These are phyloP conservation scores for Platorchestia sp. DNA, from an alignment of 1,140 invertebrate genomes.

Conservation along the genomic window DNA sequence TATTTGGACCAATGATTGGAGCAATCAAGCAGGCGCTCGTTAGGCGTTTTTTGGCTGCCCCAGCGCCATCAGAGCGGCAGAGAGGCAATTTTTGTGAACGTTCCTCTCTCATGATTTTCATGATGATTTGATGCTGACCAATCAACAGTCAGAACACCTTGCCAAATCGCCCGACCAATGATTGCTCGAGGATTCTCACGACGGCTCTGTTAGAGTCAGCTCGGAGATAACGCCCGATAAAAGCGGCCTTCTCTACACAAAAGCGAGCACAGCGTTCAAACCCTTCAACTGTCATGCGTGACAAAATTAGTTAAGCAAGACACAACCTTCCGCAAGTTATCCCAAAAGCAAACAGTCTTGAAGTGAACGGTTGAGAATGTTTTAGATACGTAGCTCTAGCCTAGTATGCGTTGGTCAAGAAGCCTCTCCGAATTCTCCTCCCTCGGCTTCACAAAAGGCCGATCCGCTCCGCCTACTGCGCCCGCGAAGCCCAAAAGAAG, in stretches of 20 bases:
- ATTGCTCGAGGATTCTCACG: background rate
- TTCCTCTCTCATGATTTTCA: slow-evolving; percentile 36
- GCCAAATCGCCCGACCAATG: slow-evolving; percentile 38
- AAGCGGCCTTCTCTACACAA: background rate
- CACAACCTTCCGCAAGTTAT: background rate
- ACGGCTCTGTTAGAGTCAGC: background rate
- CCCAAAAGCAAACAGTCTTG: background rate
- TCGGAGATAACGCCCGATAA: background rate
- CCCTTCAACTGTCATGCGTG: background rate
- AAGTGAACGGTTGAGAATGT: background rate
- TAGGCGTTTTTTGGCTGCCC: slow-evolving; percentile 29
- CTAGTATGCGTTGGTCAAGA: background rate
- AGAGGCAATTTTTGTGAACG: slow-evolving; percentile 53
- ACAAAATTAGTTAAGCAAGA: background rate
- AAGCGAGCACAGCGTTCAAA: background rate
- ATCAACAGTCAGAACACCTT: background rate
- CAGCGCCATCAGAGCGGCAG: slow-evolving; percentile 30
- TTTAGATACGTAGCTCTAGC: background rate
- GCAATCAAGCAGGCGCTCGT: slow-evolving; percentile 44
- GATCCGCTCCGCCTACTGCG: background rate
- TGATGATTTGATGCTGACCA: slow-evolving; percentile 42
- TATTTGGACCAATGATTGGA: slow-evolving; percentile 53
- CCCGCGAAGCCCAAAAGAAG: background rate
- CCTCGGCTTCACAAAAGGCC: background rate
- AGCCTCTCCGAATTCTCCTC: background rate